These are phyloP conservation scores for Xenopus laevis DNA, from an alignment of 2,113 vertebrate species.

Conservation along the genomic window DNA sequence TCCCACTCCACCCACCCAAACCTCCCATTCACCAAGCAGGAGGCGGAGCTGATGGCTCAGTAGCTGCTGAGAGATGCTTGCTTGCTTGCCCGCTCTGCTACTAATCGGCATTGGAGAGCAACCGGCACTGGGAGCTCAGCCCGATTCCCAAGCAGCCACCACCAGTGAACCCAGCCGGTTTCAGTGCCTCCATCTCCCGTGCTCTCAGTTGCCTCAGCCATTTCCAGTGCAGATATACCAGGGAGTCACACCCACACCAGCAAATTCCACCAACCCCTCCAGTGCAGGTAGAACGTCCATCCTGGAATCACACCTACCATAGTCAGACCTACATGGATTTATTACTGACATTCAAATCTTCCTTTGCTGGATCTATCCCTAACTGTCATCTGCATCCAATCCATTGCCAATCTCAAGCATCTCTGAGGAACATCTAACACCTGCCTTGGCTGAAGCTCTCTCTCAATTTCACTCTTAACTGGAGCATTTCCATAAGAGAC, in stretches of 20 bases:
- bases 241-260: no score
- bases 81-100: no score
- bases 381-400: slow-evolving; percentile 12
- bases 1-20: not conserved
- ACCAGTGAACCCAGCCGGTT: not conserved
- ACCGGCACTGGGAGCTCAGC: not conserved
- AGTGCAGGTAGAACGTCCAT: no score
- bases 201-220: slow-evolving; percentile 27
- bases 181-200: not conserved
- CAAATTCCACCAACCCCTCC: no score
- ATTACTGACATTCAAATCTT: no score
- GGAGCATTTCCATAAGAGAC: no score
- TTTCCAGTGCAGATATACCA: not conserved
- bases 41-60: not conserved
- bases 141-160: not conserved
- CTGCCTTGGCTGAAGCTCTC: no score
- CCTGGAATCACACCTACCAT: no score
- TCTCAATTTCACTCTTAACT: no score
- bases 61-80: not conserved
- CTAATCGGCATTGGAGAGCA: not conserved
- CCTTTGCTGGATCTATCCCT: not conserved
- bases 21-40: slow-evolving; percentile 3
- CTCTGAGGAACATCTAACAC: no score
- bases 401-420: not conserved
- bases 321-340: no score